Base-by-base conservation (phyloP, 2,113 vertebrate genomes). In the Vireo altiloquus region DNA sequence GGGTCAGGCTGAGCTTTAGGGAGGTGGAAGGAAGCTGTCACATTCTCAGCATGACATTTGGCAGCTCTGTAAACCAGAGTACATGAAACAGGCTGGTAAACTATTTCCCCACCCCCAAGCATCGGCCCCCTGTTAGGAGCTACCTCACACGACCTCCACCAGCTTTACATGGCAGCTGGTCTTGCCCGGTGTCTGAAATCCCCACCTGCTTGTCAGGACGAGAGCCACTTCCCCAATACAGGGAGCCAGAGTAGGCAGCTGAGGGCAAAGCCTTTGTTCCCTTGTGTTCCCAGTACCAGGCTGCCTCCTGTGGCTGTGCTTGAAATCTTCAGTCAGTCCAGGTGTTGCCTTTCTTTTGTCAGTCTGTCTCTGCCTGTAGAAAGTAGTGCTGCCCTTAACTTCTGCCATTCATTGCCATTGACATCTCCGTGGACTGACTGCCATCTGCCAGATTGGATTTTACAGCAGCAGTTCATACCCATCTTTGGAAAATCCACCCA, bases 201-300 rank as follows among this genome's bases (percentile, higher is more conserved):
- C 33, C 7, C 30, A 54, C 18, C 24, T 30, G 27, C 19, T 17
- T 37, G 27, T 64, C 66, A 76, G 27, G 87, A n/a, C 3, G 7
- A 63, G 56, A 63, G 61, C 42, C 19, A 15, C 6, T 33, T 61
- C 57, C 74, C 56, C 65, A 24, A 20, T 3, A 2, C 2, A 40
- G 24, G 28, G 12, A 71, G 40, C 6, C 49, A 63, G 52, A 44
- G 44, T 24, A 28, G 6, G 17, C 14, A 71, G 52, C 52, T 64
- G 69, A 78, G 37, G 15, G 15, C 42, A 75, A 90, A 82, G 7
- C 31, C 24, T 79, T 60, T 0, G 0, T 3, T 9, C 8, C 33
- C 37, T 2, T 10, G 11, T 13, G 22, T 35, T 66, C 27, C 25
- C 46, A 7, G 15, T 14, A 27, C 20, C 19, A 71, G 33, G 30